Percentiles rank a stretch among this genome's conserved stretches.
Conservation (phyloP, 2,797 vertebrate species). For the Notoglanidium macrostoma region DNA sequence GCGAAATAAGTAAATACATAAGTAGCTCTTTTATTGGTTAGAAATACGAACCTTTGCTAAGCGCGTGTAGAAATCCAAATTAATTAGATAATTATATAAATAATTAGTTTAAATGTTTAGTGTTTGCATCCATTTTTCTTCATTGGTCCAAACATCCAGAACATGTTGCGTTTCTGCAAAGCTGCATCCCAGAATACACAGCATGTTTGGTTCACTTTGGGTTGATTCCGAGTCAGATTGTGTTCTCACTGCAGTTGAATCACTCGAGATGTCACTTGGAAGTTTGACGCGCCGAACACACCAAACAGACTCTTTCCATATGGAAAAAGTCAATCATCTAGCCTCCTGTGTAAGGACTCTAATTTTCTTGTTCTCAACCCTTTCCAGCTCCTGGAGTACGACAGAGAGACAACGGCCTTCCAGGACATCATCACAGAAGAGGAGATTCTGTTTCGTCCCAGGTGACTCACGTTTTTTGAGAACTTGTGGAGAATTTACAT, state of each 20-base stretch:
- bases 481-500: background rate
- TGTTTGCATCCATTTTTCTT: background rate
- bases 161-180: background rate
- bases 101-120: background rate
- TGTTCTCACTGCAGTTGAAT: background rate
- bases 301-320: no score
- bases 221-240: background rate
- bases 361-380: background rate
- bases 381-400: constrained; percentile 79
- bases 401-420: constrained; percentile 77
- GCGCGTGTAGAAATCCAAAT: background rate
- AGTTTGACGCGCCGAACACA: background rate
- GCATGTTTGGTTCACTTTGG: background rate
- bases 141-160: background rate
- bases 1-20: background rate
- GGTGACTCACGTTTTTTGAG: constrained; percentile 61
- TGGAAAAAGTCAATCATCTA: no score
- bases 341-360: background rate
- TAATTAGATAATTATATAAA: background rate
- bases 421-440: constrained; percentile 75
- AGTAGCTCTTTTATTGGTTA: background rate
- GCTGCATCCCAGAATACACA: background rate
- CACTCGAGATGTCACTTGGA: background rate
- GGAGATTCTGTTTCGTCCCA: constrained; percentile 80
- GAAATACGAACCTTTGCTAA: background rate